Conservation (phyloP, 1,140 invertebrate genomes). For the Idris sp. region DNA sequence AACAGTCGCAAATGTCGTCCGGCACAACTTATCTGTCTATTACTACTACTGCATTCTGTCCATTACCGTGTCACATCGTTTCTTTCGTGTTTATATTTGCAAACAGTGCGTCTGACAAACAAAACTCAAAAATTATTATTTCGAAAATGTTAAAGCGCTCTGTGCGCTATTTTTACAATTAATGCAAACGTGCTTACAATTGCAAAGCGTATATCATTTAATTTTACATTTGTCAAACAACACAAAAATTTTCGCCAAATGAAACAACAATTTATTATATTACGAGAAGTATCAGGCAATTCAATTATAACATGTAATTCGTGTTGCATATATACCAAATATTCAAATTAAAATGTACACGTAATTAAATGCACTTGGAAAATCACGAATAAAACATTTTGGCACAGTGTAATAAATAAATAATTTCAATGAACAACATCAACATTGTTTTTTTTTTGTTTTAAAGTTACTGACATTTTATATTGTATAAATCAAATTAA, state of each 20-base stretch:
- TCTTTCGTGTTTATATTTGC: conserved; percentile 43
- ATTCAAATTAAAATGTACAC: too few relatives aligned
- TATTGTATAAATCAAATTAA: too few relatives aligned
- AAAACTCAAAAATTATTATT: too few relatives aligned
- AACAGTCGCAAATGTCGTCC: conserved; percentile 52
- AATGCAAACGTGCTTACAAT: conserved; percentile 10
- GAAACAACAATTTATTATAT: conserved; percentile 26
- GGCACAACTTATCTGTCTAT: conserved; percentile 54
- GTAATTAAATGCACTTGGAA: too few relatives aligned
- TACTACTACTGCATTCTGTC: conserved; percentile 47
- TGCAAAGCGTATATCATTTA: conserved; percentile 8
- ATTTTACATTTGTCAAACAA: conserved; percentile 11
- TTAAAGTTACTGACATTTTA: too few relatives aligned
- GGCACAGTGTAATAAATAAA: too few relatives aligned
- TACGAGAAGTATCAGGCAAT: conserved; percentile 2
- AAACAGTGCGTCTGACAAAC: conserved; percentile 33
- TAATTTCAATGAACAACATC: too few relatives aligned
- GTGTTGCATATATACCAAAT: too few relatives aligned
- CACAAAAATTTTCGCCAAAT: conserved; percentile 11
- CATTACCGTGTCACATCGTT: conserved; percentile 38
- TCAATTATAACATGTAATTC: too few relatives aligned
- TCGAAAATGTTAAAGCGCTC: conserved; percentile 12
- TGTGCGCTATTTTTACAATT: conserved; percentile 36
- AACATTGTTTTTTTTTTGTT: too few relatives aligned
- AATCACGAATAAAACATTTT: too few relatives aligned